These are phyloP conservation scores for Eurytoma adleriae DNA, from an alignment of 2,888 invertebrate species.

Conservation along the genomic window DNA sequence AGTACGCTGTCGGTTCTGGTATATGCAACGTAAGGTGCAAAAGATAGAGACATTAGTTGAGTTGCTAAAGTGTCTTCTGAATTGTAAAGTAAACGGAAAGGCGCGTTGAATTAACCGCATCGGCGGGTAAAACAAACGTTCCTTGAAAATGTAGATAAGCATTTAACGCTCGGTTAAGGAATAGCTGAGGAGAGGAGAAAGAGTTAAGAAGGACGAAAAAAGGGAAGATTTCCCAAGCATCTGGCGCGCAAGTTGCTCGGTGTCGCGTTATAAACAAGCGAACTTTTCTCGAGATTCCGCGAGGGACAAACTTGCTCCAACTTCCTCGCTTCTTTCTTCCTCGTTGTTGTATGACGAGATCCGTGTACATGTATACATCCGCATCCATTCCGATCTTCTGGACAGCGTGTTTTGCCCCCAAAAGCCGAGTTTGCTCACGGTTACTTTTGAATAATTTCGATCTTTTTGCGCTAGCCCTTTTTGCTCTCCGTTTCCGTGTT, in stretches of 20 bases:
- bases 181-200: neutral
- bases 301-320: slow-evolving; percentile 18
- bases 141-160: slow-evolving; percentile 17
- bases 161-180: slow-evolving; percentile 33
- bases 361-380: no score
- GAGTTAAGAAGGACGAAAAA: neutral
- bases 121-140: slow-evolving; percentile 6
- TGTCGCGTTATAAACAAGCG: slow-evolving; percentile 15
- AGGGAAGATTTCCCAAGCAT: neutral
- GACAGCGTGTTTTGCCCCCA: no score
- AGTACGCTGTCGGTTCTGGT: no score
- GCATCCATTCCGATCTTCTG: no score
- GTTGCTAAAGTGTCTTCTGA: neutral
- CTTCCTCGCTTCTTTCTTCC: slow-evolving; percentile 5
- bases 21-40: no score
- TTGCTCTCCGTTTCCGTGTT: no score
- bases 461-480: no score
- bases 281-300: slow-evolving; percentile 32
- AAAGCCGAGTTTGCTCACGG: no score
- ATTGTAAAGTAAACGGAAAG: neutral
- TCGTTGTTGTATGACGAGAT: no score
- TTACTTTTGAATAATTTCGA: no score
- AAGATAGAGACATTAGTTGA: neutral
- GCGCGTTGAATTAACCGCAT: neutral
- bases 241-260: neutral